A percentile compares a stretch with the other conserved stretches of the same genome.
Evolutionary conservation across 1,140 invertebrate genomes (phyloP).

Genomic region (Hyphantria cunea): DNA sequence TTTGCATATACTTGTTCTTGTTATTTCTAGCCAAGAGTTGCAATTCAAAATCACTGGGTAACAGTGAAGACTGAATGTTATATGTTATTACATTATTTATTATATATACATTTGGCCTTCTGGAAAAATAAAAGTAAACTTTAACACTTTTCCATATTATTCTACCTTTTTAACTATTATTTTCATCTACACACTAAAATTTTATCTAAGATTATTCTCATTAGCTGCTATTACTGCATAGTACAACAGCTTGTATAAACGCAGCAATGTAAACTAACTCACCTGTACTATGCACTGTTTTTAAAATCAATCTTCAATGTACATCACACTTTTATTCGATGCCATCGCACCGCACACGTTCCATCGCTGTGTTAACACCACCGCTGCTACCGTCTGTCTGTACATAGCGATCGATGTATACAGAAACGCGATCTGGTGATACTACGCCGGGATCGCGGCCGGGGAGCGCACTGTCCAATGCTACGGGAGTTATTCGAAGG

Average conservation of each 20-base stretch:
- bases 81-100: no score
- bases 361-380: neutral
- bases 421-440: slow-evolving; percentile 82
- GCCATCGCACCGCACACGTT: neutral
- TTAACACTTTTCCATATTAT: no score
- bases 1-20: no score
- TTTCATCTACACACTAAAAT: no score
- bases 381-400: slow-evolving; percentile 4
- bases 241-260: neutral
- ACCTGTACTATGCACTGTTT: neutral
- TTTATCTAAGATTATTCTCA: no score
- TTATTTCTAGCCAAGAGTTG: no score
- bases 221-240: no score
- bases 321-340: neutral
- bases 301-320: neutral
- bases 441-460: slow-evolving; percentile 89
- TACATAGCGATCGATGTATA: slow-evolving; percentile 18
- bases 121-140: no score
- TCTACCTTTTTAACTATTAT: no score
- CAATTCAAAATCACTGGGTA: no score
- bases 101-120: no score
- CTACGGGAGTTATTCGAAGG: slow-evolving; percentile 75
- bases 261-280: neutral
- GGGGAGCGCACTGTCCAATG: slow-evolving; percentile 88
- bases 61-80: no score